Evolutionary conservation across 2,113 vertebrate species (phyloP).

Genomic region (Dasyurus viverrinus): DNA sequence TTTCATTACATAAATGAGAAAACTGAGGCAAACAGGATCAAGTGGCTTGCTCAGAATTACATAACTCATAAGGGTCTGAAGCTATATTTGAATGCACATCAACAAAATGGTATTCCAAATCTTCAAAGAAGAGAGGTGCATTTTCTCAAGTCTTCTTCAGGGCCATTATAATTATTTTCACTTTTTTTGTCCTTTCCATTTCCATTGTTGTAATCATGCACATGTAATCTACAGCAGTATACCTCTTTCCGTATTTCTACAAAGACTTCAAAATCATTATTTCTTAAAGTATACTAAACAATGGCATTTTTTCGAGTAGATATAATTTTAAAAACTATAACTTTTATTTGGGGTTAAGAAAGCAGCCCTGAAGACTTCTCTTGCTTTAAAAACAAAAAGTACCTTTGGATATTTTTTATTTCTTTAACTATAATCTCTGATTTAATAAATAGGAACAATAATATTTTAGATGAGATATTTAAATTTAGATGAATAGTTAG

Average conservation of each 20-base stretch:
- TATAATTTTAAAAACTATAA: conserved; percentile 47
- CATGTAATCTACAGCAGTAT: background rate
- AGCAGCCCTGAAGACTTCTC: conserved; percentile 38
- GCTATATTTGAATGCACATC: background rate
- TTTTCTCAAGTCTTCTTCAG: background rate
- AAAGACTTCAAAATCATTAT: background rate
- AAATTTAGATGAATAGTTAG: conserved; percentile 5
- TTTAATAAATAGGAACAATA: background rate
- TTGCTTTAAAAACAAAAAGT: conserved; percentile 49
- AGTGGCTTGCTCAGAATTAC: no score
- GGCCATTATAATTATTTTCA: background rate
- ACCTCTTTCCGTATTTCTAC: background rate
- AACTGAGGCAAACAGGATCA: no score
- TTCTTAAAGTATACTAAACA: background rate
- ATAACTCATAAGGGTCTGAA: no score
- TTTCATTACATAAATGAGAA: background rate
- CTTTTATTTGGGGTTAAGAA: conserved; percentile 39
- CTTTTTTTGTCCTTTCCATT: background rate
- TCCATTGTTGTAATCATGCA: background rate
- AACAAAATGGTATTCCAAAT: background rate
- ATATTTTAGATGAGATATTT: conserved; percentile 1
- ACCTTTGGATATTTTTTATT: conserved; percentile 55
- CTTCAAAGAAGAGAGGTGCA: background rate
- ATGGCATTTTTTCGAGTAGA: conserved; percentile 39
- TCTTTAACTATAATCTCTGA: conserved; percentile 53